Percentiles rank a stretch among this genome's conserved stretches.
phyloP scores from a whole-genome alignment of 2,797 vertebrate genomes.

The Percopsis omiscomaycus region DNA sequence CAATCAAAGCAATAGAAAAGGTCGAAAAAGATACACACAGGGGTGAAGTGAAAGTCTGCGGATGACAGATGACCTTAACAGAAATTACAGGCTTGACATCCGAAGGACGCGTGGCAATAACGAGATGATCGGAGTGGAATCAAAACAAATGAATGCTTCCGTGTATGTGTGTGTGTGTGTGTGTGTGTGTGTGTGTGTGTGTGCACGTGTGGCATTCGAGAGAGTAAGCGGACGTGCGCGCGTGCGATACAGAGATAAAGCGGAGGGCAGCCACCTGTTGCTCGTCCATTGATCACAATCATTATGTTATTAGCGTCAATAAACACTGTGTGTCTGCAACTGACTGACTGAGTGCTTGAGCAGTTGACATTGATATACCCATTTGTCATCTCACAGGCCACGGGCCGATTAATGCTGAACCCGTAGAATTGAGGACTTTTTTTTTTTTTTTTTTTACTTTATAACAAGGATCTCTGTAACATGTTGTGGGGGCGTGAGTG shows the following conservation, averaged over 20 bases:
- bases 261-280: conserved; percentile 36
- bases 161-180: conserved; percentile 10
- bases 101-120: not conserved
- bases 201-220: not conserved
- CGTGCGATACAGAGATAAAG: conserved; percentile 3
- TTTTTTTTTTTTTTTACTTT: no score
- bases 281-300: conserved; percentile 51
- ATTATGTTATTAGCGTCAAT: conserved; percentile 50
- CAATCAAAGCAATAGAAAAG: conserved; percentile 55
- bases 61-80: conserved; percentile 8
- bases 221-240: not conserved
- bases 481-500: no score
- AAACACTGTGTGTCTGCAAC: not conserved
- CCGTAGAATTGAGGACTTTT: conserved; percentile 15
- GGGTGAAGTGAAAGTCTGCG: conserved; percentile 17
- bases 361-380: conserved; percentile 12
- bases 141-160: conserved; percentile 18
- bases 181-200: conserved; percentile 7
- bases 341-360: conserved; percentile 22
- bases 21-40: conserved; percentile 14
- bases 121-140: conserved; percentile 2
- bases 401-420: not conserved
- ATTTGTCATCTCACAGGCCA: not conserved
- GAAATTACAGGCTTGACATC: conserved; percentile 5
- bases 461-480: no score